Base-by-base conservation (phyloP, 2,888 invertebrate species). In the Acleris cristana region DNA sequence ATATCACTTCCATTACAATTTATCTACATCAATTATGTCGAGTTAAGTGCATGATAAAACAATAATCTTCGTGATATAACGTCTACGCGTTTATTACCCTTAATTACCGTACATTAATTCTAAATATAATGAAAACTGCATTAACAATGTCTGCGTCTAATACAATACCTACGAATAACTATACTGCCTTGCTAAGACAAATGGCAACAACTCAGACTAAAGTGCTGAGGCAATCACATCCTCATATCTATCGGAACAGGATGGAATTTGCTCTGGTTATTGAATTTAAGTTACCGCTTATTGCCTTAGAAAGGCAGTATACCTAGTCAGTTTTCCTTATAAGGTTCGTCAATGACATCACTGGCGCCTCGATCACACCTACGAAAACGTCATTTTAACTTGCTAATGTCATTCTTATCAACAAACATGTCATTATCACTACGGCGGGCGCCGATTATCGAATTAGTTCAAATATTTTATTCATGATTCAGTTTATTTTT, bases 401-500 rank as follows among this genome's bases (percentile, higher is more conserved):
- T 67, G 67, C 63, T 34, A 67, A 67, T 57, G 52, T 57, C 21
- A 23, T 10, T 54, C 40, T 63, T 63, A 67, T 67, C 67, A 16
- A n/a, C 21, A 48, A 10, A 40, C 14, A 5, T 40, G 12, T 40
- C 49, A 56, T 49, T 58, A 67, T 58, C 58, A 34, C 58, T 54
- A 14, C 16, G 67, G 5, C 62, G 62, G 57, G 67, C 62, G 58
- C 57, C 58, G 12, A 8, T 62, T 58, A 63, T 67, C 67, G 3
- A 45, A 54, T 67, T 48, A 57, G 16, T n/a, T 16, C 19, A 63
- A 63, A 67, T 67, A 67, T 62, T 67, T 67, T 57, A 54, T 53
- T 63, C 34, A 67, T 67, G 67, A 67, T 63, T 67, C 67, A 67
- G 40, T 55, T 19, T 40, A 49, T 58, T 54, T 61, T 67, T 53